Base-by-base conservation (phyloP, 2,888 invertebrate genomes). In the Cryptops parisi region DNA sequence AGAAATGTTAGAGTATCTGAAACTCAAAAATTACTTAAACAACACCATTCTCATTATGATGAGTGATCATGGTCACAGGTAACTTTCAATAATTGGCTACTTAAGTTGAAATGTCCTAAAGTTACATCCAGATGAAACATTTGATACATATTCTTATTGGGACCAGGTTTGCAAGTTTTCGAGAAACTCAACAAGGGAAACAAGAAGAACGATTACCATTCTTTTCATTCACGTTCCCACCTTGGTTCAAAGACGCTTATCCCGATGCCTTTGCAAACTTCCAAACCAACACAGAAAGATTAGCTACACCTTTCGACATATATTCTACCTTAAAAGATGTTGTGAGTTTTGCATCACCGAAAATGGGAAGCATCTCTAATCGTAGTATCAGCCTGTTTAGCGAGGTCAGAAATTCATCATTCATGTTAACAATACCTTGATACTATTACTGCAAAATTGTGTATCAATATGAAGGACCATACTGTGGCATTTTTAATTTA, bases 11-110 rank as follows among this genome's bases (percentile, higher is more conserved):
- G 70, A 71, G 44, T 69, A 73, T 38, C 69, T 90, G 19, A 70
- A 78, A 44, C 64, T 72, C 3, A 72, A 72, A 1, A 80, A 80
- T 0, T 69, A 78, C 39, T 70, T 90, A 19, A 79, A 90, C 57
- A 79, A 87, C 60, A 87, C 93, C 0, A 65, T 94, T 58, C 69
- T 96, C 0, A 78, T 94, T 52, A 65, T 94, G 2, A 89, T 94
- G 88, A 84, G 89, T 3, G 94, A 96, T 70, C 94, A 96, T 67
- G 94, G 94, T 0, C 81, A 84, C 58, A 80, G 86, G 80, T 84
- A n/a, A n/a, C n/a, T n/a, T n/a, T n/a, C n/a, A n/a, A n/a, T n/a
- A n/a, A n/a, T n/a, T n/a, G n/a, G n/a, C n/a, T n/a, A n/a, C n/a
- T n/a, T n/a, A n/a, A n/a, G n/a, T n/a, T n/a, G n/a, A n/a, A n/a